Evolutionary conservation across 2,888 invertebrate genomes (phyloP), one percentile per base, ranked within the genome.

Genomic region (Atethmia centrago): DNA sequence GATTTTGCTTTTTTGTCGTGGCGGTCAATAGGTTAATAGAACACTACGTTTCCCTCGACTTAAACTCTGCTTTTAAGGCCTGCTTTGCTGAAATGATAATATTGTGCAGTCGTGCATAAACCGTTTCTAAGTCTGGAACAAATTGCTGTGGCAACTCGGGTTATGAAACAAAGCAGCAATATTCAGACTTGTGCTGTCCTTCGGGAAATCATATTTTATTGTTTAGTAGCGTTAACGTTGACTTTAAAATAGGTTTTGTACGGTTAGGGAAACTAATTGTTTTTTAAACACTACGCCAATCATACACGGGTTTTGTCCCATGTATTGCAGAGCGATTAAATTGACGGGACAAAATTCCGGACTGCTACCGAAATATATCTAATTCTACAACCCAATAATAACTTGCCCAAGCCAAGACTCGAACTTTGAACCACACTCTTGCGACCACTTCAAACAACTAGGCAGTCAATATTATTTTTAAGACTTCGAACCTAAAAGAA

Each of bases 151-250:
- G 74, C 4, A 10, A 49, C 55, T 56, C 36, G 19, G 55, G 80
- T 31, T 65, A n/a, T 40, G 28, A 49, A 62, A 77, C 25, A 55
- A 72, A 79, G 56, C 19, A 5, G 21, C 0, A n/a, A 51, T 21
- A 31, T 7, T 31, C 25, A 36, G 21, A 65, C 12, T 51, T 70
- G 25, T 49, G 28, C 36, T 10, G 9, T 2, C 74, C 61, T 56
- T 75, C 61, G 77, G 77, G 77, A 77, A 80, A 77, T 77, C 21
- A 49, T 53, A 63, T 63, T 47, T 53, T 42, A 40, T 31, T 58
- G 9, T 47, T 56, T 9, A 40, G 21, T 25, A n/a, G 1, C 0
- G 21, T n/a, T 1, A 25, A 68, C 14, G 31, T 25, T 28, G 45
- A 19, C 9, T 45, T 31, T 14, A n/a, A 28, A 62, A 63, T 36